phyloP scores from a whole-genome alignment of 1,140 invertebrate species.

The Dreissena polymorpha region DNA sequence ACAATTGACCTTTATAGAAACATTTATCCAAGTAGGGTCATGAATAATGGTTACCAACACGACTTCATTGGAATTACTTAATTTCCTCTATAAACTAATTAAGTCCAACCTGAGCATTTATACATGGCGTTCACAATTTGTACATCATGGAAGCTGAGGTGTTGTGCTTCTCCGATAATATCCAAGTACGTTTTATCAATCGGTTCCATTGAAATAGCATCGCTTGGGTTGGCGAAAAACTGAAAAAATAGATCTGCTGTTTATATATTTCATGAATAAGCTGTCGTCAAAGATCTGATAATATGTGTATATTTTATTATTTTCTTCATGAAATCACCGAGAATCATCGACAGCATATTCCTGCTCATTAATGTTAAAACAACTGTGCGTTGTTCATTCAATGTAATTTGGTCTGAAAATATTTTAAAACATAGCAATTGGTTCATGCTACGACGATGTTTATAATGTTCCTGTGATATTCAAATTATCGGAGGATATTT shows the following conservation, averaged over 20 bases:
- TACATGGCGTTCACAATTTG: conserved; percentile 37
- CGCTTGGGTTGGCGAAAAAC: background rate
- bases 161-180: conserved; percentile 18
- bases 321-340: background rate
- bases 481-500: background rate
- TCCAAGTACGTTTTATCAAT: conserved; percentile 15
- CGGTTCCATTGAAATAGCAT: conserved; percentile 14
- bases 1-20: too few relatives aligned
- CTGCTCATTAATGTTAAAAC: too few relatives aligned
- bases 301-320: background rate
- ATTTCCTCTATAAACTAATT: too few relatives aligned
- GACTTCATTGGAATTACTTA: background rate
- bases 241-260: conserved; percentile 8
- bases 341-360: too few relatives aligned
- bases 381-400: too few relatives aligned
- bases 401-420: too few relatives aligned
- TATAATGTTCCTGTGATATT: too few relatives aligned
- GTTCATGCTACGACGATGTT: too few relatives aligned
- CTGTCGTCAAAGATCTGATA: background rate
- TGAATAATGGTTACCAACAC: background rate
- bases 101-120: conserved; percentile 35
- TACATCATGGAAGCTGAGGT: conserved; percentile 39
- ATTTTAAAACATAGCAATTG: too few relatives aligned
- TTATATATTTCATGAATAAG: background rate
- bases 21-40: too few relatives aligned